Conservation (phyloP, 2,113 vertebrate genomes). For the Mormoops blainvillei region DNA sequence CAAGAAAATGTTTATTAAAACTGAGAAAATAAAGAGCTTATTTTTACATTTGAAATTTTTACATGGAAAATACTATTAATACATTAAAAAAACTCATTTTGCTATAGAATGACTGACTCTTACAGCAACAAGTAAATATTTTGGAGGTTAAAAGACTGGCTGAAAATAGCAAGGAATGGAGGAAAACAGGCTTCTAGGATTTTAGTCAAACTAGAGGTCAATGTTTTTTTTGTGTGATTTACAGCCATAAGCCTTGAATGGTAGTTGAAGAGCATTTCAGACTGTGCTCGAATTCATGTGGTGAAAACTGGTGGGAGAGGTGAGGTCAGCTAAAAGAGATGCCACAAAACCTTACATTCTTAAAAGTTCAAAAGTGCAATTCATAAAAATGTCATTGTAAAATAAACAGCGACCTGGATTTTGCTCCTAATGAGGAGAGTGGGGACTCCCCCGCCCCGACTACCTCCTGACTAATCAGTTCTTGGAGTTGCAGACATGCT, state of each 20-base stretch:
- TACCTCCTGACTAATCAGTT: not conserved
- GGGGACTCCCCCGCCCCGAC: no score
- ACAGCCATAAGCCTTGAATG: not conserved
- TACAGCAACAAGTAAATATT: not conserved
- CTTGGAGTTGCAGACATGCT: not conserved
- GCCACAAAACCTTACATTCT: not conserved
- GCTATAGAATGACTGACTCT: not conserved
- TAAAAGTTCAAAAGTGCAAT: constrained; percentile 14
- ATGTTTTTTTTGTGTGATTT: constrained; percentile 41
- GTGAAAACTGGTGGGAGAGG: not conserved
- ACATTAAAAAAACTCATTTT: constrained; percentile 62
- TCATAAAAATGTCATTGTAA: constrained; percentile 34
- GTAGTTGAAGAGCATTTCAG: constrained; percentile 12
- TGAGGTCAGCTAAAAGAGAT: not conserved
- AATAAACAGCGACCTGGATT: constrained; percentile 22
- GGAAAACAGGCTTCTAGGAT: constrained; percentile 57
- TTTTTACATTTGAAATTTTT: not conserved
- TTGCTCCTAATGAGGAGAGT: not conserved
- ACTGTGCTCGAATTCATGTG: not conserved
- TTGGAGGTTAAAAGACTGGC: constrained; percentile 5
- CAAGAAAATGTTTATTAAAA: not conserved
- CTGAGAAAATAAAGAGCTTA: not conserved
- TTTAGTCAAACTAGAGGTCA: not conserved
- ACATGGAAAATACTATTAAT: constrained; percentile 37
- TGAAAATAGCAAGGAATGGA: not conserved